These are phyloP conservation scores for Poecile atricapillus DNA, from an alignment of 2,113 vertebrate species.

Conservation along the genomic window DNA sequence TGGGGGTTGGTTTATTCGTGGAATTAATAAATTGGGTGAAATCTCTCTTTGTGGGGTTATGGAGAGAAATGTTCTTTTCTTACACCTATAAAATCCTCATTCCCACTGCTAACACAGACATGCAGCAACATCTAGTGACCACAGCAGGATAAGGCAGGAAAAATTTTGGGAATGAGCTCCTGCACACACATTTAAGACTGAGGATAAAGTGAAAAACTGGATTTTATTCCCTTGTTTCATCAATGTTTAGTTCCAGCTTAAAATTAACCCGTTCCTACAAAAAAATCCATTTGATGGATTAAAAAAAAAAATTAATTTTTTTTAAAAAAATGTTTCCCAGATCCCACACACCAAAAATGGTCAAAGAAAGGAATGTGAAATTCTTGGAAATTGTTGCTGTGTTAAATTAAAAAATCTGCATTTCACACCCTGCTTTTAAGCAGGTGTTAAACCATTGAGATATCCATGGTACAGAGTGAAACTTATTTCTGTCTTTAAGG, in stretches of 20 bases:
- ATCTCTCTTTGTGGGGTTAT: background rate
- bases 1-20: background rate
- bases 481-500: background rate
- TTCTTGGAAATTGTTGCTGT: background rate
- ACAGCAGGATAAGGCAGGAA: background rate
- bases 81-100: background rate
- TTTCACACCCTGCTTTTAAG: background rate
- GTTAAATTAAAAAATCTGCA: background rate
- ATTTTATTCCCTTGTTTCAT: background rate
- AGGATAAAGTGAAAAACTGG: accelerated
- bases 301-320: too few relatives aligned
- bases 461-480: accelerated
- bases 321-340: background rate
- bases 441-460: background rate
- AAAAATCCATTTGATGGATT: background rate
- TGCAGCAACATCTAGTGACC: conserved; percentile 69
- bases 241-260: background rate
- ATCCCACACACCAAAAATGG: background rate
- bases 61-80: background rate
- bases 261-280: background rate
- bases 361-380: background rate
- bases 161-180: background rate
- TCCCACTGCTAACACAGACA: background rate
- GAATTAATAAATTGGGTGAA: background rate
- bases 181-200: accelerated